Base-by-base conservation (phyloP, 2,888 invertebrate genomes). In the Calephelis perditalis region DNA sequence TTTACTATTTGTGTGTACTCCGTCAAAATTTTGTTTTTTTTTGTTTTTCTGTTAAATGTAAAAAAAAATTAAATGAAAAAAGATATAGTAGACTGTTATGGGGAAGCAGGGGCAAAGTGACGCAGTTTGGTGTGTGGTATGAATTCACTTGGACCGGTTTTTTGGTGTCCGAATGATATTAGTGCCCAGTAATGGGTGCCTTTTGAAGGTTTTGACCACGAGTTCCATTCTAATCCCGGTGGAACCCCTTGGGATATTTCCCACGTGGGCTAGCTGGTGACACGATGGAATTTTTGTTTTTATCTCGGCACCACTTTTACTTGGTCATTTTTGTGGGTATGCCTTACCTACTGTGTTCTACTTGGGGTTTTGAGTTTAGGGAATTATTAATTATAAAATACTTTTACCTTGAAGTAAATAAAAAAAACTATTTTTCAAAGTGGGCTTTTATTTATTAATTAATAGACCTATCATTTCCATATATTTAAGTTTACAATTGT, bases 181-280 rank as follows among this genome's bases (percentile, higher is more conserved):
- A 60, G 52, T 49, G 36, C 15, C 57, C 66, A 56, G 47, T 60
- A 57, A 57, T 65, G 62, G 60, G 57, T 59, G 15, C 40, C 57
- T 54, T 59, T 59, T 59, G 45, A 46, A 57, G 59, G 59, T 15
- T 15, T 62, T 52, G 10, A 12, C 26, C 3, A 26, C 47, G 11
- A 11, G 35, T 55, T 60, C 57, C 54, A 58, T 54, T 56, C 44
- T 4, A 35, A 36, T 36, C 52, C 52, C 60, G 66, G 70, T 62
- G 65, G 69, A 70, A 67, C 68, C 71, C 70, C 70, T 61, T 65
- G 67, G 65, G 35, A 11, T 57, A 6, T 9, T 43, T 26, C 60
- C 65, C 65, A 61, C 57, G 72, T 72, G 72, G 71, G 72, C 70
- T 71, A 72, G 72, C 65, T 57, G 64, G 66, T 63, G 61, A 64